A percentile compares a stretch with the other conserved stretches of the same genome.
phyloP scores from a whole-genome alignment of 2,113 vertebrate genomes.

The cat (Felis catus) region DNA sequence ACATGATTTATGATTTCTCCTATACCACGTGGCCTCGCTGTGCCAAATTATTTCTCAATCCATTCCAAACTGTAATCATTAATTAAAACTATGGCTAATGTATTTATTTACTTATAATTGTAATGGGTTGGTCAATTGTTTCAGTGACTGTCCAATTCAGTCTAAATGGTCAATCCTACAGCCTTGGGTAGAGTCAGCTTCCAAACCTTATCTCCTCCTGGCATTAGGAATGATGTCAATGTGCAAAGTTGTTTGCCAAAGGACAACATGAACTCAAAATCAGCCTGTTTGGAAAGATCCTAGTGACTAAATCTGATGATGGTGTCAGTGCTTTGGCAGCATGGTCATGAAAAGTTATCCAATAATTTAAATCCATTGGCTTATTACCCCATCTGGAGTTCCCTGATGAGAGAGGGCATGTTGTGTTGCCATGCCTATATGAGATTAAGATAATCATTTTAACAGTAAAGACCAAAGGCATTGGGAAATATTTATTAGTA shows the following conservation, averaged over 20 bases:
- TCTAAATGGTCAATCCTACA: neutral
- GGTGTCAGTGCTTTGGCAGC: neutral
- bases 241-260: conserved; percentile 3
- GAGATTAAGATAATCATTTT: conserved; percentile 63
- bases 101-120: neutral
- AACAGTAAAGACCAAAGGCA: conserved; percentile 41
- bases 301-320: conserved; percentile 17
- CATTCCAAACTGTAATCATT: neutral
- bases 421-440: neutral
- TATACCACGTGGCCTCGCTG: neutral
- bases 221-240: neutral
- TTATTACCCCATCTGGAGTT: neutral
- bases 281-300: conserved; percentile 23
- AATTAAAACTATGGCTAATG: neutral
- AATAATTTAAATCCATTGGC: conserved; percentile 7
- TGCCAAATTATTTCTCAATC: neutral
- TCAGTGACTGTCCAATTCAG: neutral
- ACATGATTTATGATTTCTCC: neutral
- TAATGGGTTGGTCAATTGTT: neutral
- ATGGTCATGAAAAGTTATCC: neutral
- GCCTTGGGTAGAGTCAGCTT: neutral
- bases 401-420: neutral
- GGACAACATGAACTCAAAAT: neutral
- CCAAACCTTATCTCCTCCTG: neutral
- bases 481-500: conserved; percentile 61